Evolutionary conservation across 2,888 invertebrate genomes (phyloP).

Genomic region (Himalopsyche japonica): DNA sequence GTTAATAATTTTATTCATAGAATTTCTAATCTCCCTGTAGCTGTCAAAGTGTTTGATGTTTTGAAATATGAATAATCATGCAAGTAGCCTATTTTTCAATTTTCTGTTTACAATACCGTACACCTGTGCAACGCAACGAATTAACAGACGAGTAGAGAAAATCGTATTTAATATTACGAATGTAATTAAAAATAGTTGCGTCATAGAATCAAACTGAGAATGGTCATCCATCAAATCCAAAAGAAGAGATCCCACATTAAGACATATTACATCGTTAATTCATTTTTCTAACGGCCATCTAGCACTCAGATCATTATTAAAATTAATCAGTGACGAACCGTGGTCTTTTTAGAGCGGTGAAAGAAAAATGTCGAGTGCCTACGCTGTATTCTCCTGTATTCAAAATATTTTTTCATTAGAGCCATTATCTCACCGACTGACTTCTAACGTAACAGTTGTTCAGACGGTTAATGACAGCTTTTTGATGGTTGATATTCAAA

Average conservation of each 20-base stretch:
- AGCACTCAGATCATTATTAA: not conserved
- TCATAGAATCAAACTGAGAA: slow-evolving; percentile 8
- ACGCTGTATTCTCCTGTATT: too few relatives aligned
- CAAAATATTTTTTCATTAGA: too few relatives aligned
- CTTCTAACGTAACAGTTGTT: too few relatives aligned
- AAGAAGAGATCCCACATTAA: slow-evolving; percentile 19
- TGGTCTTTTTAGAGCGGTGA: too few relatives aligned
- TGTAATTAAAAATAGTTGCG: slow-evolving; percentile 16
- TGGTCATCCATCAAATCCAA: slow-evolving; percentile 17
- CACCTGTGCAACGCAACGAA: not conserved
- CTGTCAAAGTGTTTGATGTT: not conserved
- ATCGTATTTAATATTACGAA: slow-evolving; percentile 8
- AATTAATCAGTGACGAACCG: not conserved
- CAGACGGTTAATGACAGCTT: too few relatives aligned
- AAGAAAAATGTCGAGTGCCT: too few relatives aligned
- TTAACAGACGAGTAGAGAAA: not conserved
- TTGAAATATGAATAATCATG: too few relatives aligned
- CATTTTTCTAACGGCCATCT: not conserved
- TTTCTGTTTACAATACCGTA: not conserved
- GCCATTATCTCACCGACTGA: too few relatives aligned
- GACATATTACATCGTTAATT: slow-evolving; percentile 15
- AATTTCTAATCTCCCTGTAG: not conserved
- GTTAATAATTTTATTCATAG: not conserved
- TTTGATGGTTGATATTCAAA: too few relatives aligned
- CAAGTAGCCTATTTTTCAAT: too few relatives aligned